Evolutionary conservation across 2,113 vertebrate species (phyloP).

Genomic region (Carassius auratus): DNA sequence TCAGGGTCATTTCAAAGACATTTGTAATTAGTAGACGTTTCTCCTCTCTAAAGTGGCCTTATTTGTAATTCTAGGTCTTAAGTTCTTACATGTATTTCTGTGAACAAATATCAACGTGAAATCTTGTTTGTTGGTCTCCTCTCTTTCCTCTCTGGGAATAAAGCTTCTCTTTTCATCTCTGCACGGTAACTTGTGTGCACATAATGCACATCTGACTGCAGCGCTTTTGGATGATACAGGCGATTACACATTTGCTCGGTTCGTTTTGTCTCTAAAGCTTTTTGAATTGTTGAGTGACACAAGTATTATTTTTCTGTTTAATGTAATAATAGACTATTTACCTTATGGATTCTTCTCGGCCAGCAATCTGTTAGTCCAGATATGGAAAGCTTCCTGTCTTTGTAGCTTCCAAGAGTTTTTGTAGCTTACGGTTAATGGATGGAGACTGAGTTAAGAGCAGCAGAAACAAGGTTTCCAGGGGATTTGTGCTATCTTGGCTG

Average conservation of each 20-base stretch:
- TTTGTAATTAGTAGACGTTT: constrained; percentile 27
- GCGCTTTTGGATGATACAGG: constrained; percentile 58
- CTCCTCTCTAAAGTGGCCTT: constrained; percentile 8
- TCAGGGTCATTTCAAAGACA: constrained; percentile 4
- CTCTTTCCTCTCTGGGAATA: constrained; percentile 6
- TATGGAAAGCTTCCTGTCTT: neutral
- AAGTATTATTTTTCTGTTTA: constrained; percentile 47
- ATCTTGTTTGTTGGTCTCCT: constrained; percentile 37
- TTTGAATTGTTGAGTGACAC: constrained; percentile 44
- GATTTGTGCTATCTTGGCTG: constrained; percentile 58
- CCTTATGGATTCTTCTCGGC: constrained; percentile 17
- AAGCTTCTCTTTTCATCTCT: constrained; percentile 9
- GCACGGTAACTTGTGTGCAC: neutral
- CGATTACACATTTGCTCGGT: constrained; percentile 41
- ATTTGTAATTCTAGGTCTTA: constrained; percentile 22
- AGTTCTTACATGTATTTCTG: constrained; percentile 43
- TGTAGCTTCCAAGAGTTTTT: neutral
- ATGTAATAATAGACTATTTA: constrained; percentile 34
- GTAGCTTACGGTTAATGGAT: constrained; percentile 48
- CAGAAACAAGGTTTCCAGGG: constrained; percentile 61
- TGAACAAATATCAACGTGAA: constrained; percentile 46
- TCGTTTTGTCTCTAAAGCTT: constrained; percentile 50
- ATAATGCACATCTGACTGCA: constrained; percentile 41
- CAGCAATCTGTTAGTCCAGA: neutral
- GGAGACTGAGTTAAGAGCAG: constrained; percentile 56